These are phyloP conservation scores for Calameuta filiformis DNA, from an alignment of 2,888 invertebrate genomes.

Conservation along the genomic window DNA sequence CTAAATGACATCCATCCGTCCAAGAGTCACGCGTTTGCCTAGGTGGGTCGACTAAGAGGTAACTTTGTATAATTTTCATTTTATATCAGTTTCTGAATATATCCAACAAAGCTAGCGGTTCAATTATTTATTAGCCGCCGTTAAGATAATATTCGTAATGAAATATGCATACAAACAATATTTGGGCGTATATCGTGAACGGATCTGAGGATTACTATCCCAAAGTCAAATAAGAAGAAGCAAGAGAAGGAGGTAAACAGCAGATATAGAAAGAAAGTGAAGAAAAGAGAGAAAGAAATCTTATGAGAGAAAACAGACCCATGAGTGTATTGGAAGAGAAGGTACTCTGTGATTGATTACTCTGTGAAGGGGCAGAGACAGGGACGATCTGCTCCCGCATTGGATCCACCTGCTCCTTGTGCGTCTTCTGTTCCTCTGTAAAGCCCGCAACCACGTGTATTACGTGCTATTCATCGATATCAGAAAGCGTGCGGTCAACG, in stretches of 20 bases:
- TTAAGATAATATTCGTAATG: not conserved
- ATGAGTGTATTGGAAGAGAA: conserved; percentile 62
- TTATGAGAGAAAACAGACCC: conserved; percentile 64
- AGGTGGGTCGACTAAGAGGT: not conserved
- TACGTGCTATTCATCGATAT: conserved; percentile 28
- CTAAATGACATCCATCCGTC: not conserved
- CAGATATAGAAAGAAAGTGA: conserved; percentile 28
- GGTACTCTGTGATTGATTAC: conserved; percentile 63
- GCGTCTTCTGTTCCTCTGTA: conserved; percentile 63
- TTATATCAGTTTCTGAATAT: not conserved
- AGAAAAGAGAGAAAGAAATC: conserved; percentile 50
- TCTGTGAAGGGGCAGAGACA: conserved; percentile 60
- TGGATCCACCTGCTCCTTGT: conserved; percentile 61
- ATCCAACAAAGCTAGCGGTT: not conserved
- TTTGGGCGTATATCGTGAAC: not conserved
- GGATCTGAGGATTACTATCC: conserved; percentile 12
- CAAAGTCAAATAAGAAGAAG: not conserved
- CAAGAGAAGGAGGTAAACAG: conserved; percentile 34
- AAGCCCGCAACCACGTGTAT: conserved; percentile 59
- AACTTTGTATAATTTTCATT: not conserved
- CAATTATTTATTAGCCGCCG: not conserved
- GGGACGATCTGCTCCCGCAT: conserved; percentile 59
- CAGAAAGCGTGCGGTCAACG: conserved; percentile 15
- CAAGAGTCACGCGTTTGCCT: not conserved
- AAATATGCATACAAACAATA: not conserved